Percentiles rank a stretch among this genome's conserved stretches.
Evolutionary conservation across 2,113 vertebrate genomes (phyloP).

Genomic region (Thalassarche chlororhynchos): DNA sequence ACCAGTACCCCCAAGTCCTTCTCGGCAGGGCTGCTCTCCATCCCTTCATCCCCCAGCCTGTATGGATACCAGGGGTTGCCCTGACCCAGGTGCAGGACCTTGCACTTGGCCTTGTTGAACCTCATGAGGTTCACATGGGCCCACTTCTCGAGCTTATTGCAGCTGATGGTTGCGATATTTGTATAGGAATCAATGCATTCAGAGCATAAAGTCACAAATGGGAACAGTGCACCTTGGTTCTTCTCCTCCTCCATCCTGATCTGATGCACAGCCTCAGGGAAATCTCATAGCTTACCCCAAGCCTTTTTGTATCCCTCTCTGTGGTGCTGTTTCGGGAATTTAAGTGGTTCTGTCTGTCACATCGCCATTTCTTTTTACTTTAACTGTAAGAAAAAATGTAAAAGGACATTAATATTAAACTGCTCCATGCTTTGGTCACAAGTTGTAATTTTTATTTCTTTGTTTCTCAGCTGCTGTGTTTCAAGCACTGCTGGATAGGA

Average conservation of each 20-base stretch:
- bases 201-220: neutral
- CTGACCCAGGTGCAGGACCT: neutral
- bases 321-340: neutral
- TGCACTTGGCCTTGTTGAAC: neutral
- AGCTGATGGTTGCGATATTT: no score
- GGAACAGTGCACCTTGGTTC: neutral
- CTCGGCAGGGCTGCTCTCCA: neutral
- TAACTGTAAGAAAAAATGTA: neutral
- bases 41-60: neutral
- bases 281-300: neutral
- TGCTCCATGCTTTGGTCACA: neutral
- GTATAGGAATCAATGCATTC: neutral
- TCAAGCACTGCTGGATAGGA: neutral
- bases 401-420: neutral
- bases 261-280: neutral
- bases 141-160: neutral
- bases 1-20: neutral
- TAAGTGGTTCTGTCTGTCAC: neutral
- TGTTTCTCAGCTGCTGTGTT: neutral
- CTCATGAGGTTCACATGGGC: neutral
- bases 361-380: neutral
- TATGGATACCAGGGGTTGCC: accelerated
- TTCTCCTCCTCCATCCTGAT: neutral
- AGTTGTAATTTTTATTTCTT: neutral
- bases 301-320: neutral